Evolutionary conservation across 92 coral and sea anemone genomes (phyloP), one percentile per base, ranked within the genome.

Genomic region (Montipora capitata): DNA sequence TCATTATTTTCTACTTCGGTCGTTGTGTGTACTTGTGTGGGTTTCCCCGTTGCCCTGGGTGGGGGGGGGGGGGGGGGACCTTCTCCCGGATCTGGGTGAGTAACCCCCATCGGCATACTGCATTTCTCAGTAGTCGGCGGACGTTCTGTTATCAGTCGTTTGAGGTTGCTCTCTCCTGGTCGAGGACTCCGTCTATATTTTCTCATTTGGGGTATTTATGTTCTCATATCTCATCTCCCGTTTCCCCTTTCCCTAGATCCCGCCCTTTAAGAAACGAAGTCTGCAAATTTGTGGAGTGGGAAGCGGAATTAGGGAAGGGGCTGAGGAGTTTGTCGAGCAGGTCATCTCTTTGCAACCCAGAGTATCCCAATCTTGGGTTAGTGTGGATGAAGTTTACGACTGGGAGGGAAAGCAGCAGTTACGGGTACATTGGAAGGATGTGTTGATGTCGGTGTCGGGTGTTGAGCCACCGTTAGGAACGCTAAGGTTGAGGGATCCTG

Each of bases 101-200:
- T 83, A 63, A 72, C 88, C 59, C 88, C 40, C 74, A 43, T 43
- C 27, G 81, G 64, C 18, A 35, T 68, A 75, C 72, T 66, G 61
- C 73, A 67, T 42, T 73, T 20, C 80, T 72, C 54, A 15, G 72
- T 62, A 52, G 70, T n/a, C 81, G 41, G 73, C 61, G 64, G 88
- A 83, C 72, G 81, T 72, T 14, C 70, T 65, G 45, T 73, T 72
- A 5, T 83, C 72, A 65, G 80, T 52, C 88, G 81, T 72, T 66
- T 83, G 88, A 15, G 59, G 88, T 83, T 57, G 58, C 73, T 83
- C 73, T 40, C 88, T 83, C 80, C 88, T 83, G 88, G 77, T 83
- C 88, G 80, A 80, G 73, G 72, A 72, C 74, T 13, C 88, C 81
- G 66, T 42, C 44, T 41, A 49, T 27, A 15, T 68, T 20, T 17